Percentiles rank a stretch among this genome's conserved stretches.
phyloP scores from a whole-genome alignment of 1,140 invertebrate species.

The Teleopsis dalmanni region DNA sequence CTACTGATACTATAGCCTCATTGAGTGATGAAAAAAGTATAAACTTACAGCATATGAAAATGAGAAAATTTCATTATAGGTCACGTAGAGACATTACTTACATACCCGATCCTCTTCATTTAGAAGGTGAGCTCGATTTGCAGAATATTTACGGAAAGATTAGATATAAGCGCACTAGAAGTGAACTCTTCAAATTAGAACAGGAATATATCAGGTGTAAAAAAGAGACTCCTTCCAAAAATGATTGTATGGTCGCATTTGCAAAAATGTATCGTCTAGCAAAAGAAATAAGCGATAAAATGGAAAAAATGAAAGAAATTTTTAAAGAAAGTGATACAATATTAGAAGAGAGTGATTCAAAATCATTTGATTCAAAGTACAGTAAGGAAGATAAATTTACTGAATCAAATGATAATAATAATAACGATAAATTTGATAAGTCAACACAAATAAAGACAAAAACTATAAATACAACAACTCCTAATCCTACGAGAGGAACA shows the following conservation, averaged over 20 bases:
- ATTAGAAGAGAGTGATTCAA: conserved; percentile 1
- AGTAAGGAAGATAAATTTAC: neutral
- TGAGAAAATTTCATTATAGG: conserved; percentile 3
- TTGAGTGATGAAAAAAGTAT: neutral
- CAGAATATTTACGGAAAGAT: conserved; percentile 23
- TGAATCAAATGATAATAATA: neutral
- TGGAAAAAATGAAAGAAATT: conserved; percentile 37
- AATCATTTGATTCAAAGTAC: conserved; percentile 5
- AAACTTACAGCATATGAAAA: neutral
- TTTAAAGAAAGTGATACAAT: conserved; percentile 19
- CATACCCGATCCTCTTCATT: conserved; percentile 24
- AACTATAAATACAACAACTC: neutral
- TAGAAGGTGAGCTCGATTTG: conserved; percentile 17
- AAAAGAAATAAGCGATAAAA: conserved; percentile 32
- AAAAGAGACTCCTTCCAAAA: conserved; percentile 19
- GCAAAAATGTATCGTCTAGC: conserved; percentile 35
- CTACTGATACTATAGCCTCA: neutral
- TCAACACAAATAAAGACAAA: too few relatives aligned
- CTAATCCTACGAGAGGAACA: neutral
- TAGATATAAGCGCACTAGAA: conserved; percentile 24
- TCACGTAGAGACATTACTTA: conserved; percentile 13
- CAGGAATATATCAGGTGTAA: conserved; percentile 30
- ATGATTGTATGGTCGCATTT: conserved; percentile 33
- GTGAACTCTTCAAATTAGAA: conserved; percentile 23
- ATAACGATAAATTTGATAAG: too few relatives aligned